A percentile compares a stretch with the other conserved stretches of the same genome.
Evolutionary conservation across 1,140 invertebrate species (phyloP).

Genomic region (Bombyx mandarina): DNA sequence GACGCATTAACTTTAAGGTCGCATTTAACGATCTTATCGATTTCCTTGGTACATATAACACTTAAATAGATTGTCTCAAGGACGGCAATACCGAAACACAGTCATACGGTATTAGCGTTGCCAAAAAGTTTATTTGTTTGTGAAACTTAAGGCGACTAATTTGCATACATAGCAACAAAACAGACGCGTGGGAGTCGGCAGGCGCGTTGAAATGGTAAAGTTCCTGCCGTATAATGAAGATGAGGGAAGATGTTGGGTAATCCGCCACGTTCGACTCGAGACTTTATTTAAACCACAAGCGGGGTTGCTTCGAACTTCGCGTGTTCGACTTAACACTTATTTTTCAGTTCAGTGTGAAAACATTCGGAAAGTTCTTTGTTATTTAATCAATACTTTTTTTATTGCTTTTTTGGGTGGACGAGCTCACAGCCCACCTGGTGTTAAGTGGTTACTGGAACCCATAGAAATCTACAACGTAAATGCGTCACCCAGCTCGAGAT

Average conservation of each 20-base stretch:
- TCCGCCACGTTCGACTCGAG: constrained; percentile 33
- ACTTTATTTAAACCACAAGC: constrained; percentile 42
- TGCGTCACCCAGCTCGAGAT: too few relatives aligned
- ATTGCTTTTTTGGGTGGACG: too few relatives aligned
- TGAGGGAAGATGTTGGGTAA: constrained; percentile 42
- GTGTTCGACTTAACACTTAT: constrained; percentile 25
- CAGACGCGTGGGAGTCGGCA: constrained; percentile 24
- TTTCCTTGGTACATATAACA: too few relatives aligned
- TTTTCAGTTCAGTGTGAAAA: constrained; percentile 4
- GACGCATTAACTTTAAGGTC: too few relatives aligned
- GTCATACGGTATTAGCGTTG: constrained; percentile 17
- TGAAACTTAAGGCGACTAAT: constrained; percentile 36
- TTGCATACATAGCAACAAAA: constrained; percentile 49
- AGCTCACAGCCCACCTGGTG: too few relatives aligned
- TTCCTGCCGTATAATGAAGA: constrained; percentile 55
- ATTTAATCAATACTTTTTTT: too few relatives aligned
- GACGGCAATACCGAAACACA: constrained; percentile 11
- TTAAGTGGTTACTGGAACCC: too few relatives aligned
- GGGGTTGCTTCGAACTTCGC: constrained; percentile 26
- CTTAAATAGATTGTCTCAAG: background rate
- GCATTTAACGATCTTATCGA: too few relatives aligned
- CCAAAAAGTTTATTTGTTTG: constrained; percentile 47
- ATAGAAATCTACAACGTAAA: too few relatives aligned
- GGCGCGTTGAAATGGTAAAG: constrained; percentile 40
- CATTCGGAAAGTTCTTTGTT: too few relatives aligned